Base-by-base conservation (phyloP, 2,888 invertebrate species). In the Microctonus aethiopoides region DNA sequence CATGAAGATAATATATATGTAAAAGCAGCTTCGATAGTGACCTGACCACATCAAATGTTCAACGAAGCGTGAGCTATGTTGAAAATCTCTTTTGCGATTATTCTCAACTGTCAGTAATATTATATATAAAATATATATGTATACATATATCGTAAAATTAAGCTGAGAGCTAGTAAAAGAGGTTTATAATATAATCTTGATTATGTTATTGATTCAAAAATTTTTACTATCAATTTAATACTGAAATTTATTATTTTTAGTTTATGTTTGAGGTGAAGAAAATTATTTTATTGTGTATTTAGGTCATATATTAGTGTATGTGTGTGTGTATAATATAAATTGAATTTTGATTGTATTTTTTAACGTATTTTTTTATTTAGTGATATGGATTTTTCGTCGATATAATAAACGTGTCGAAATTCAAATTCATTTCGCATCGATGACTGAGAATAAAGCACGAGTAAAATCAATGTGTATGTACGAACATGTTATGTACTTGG, bases 31-130 rank as follows among this genome's bases (percentile, higher is more conserved):
- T 22, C 41, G 36, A 52, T 36, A 62, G 62, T 24, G 52, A 56
- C 34, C 51, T 46, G 78, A 80, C 82, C 82, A 82, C 82, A 81
- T 82, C 82, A 81, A 81, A 80, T 82, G 77, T 75, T 74, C 75
- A 69, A 41, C 67, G 59, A 64, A 68, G 69, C 72, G 70, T 68
- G 67, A 73, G 74, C 76, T 78, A 80, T 78, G 80, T 76, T 79
- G 78, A 80, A 76, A 79, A 78, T 79, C 73, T 73, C 68, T 70
- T 64, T 68, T 16, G 46, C 70, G 29, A 64, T 64, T 57, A 60
- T 62, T 29, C 46, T 32, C 10, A 22, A 32, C 20, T 16, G 63
- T 16, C 20, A 52, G 54, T 13, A 26, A 26, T 26, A 11, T 54
- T 46, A 41, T 54, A 41, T 57, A 11, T 57, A 32, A 10, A 41